Base-by-base conservation (phyloP, 2,888 invertebrate species). In the Lampropteryx suffumata region DNA sequence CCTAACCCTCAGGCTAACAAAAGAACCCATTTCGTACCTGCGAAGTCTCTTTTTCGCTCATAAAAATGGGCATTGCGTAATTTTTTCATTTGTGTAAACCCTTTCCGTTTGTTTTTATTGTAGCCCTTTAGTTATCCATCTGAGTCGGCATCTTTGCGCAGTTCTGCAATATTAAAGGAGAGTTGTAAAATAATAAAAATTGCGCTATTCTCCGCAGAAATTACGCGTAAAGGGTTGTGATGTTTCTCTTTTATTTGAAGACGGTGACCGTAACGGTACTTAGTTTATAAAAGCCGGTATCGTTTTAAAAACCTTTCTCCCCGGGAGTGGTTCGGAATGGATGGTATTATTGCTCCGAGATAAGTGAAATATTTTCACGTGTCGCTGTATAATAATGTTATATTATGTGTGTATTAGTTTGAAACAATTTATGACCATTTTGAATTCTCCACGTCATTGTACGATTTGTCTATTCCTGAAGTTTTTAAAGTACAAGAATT, bases 91-190 rank as follows among this genome's bases (percentile, higher is more conserved):
- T 88, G 82, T 85, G 69, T 76, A 81, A 88, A 90, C 89, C 89
- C 90, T 89, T 90, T 90, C 84, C 85, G 83, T 85, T 85, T 85
- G 86, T 86, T 84, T 88, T 87, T 86, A 85, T 82, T 79, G 64
- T 77, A 79, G 74, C 77, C 83, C 72, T 82, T 85, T 83, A 81
- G 81, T 73, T 75, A 69, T 64, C 63, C 62, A 66, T 68, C 62
- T 54, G 48, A 60, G 86, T 76, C 90, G 90, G 89, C 73, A 55
- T 82, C 87, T 88, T 87, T 87, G 80, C 84, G 67, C 68, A 78
- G 76, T 79, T 87, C 77, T 81, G 88, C 88, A 85, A 86, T 71
- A 73, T 82, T 81, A 65, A 67, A 74, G 70, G 64, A 47, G 46
- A 55, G 81, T 79, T 65, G 80, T 90, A 89, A 90, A 90, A 69